These are phyloP conservation scores for Eupithecia exiguata DNA, from an alignment of 2,888 invertebrate genomes.

Conservation along the genomic window DNA sequence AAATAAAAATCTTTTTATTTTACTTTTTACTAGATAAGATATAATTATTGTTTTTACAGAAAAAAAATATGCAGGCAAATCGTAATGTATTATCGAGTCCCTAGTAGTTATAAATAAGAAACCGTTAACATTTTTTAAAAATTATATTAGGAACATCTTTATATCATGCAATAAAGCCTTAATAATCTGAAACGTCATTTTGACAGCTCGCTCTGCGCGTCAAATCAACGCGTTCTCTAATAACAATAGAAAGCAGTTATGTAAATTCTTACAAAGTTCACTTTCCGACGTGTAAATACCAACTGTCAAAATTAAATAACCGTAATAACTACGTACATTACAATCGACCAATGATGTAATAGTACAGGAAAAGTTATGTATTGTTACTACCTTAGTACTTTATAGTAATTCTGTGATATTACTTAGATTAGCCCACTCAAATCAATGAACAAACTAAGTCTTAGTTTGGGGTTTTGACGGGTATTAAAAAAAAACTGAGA, in stretches of 20 bases:
- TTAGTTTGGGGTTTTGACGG: too few relatives aligned
- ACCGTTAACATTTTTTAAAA: too few relatives aligned
- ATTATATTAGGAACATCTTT: background rate
- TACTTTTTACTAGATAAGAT: too few relatives aligned
- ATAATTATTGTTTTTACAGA: background rate
- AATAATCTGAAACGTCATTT: constrained; percentile 20
- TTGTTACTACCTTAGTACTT: background rate
- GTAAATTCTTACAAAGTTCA: constrained; percentile 40
- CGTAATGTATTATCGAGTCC: background rate
- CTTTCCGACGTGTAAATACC: constrained; percentile 42
- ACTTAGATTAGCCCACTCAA: background rate
- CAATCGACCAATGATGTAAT: constrained; percentile 24
- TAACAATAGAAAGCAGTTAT: constrained; percentile 47
- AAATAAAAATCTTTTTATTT: too few relatives aligned
- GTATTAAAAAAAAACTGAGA: too few relatives aligned
- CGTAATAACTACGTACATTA: constrained; percentile 36
- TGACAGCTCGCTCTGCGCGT: constrained; percentile 28
- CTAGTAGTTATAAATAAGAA: background rate
- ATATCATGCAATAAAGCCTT: background rate
- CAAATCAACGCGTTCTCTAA: constrained; percentile 13
- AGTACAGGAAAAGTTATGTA: constrained; percentile 9
- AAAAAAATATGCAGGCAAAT: too few relatives aligned
- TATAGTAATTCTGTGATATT: too few relatives aligned
- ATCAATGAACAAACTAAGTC: background rate
- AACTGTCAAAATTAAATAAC: constrained; percentile 43